Conservation (phyloP, 2,888 invertebrate species). For the Oligia fasciuncula region DNA sequence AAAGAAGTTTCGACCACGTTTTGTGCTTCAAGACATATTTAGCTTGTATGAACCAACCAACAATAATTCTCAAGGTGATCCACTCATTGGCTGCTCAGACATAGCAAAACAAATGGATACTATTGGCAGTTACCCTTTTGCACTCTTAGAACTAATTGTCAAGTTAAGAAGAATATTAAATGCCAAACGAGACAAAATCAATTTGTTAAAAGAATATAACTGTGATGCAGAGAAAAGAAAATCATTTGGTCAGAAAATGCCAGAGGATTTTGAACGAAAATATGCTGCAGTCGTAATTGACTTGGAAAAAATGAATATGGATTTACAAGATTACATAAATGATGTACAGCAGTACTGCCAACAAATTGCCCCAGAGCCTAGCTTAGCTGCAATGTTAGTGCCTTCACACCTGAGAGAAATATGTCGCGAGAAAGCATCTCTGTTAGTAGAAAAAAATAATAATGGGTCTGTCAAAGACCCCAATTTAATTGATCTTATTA, state of each 20-base stretch:
- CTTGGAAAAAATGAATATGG: constrained; percentile 96
- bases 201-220: constrained; percentile 95
- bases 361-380: constrained; percentile 96
- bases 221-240: constrained; percentile 96
- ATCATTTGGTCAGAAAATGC: constrained; percentile 94
- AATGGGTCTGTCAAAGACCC: constrained; percentile 91
- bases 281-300: constrained; percentile 97
- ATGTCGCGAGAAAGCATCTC: constrained; percentile 95
- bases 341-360: constrained; percentile 96
- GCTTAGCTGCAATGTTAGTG: constrained; percentile 95
- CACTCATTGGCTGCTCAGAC: constrained; percentile 91
- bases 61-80: constrained; percentile 91
- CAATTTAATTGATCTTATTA: constrained; percentile 94
- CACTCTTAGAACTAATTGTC: constrained; percentile 96
- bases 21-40: constrained; percentile 90
- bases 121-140: constrained; percentile 95
- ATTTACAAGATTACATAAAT: constrained; percentile 95
- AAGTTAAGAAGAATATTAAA: constrained; percentile 95
- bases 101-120: constrained; percentile 87
- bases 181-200: constrained; percentile 95
- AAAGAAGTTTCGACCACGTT: constrained; percentile 94
- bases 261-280: constrained; percentile 96
- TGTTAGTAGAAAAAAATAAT: constrained; percentile 94
- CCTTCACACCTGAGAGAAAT: constrained; percentile 96
- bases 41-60: constrained; percentile 84